Percentiles rank a stretch among this genome's conserved stretches.
These are phyloP conservation scores for Trichogramma evanescens DNA, from an alignment of 2,888 invertebrate genomes.

Conservation along the genomic window DNA sequence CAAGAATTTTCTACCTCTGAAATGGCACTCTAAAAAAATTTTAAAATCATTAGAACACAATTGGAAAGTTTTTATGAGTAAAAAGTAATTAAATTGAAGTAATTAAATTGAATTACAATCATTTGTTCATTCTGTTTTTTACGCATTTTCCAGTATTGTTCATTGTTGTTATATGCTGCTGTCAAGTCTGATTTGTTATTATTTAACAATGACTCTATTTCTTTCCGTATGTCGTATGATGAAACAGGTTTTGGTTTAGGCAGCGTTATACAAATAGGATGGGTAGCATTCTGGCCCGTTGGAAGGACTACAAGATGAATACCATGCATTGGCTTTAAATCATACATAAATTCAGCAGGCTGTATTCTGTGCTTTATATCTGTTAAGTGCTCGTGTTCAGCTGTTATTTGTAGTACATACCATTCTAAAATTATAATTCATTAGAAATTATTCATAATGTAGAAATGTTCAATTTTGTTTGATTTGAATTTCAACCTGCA, in stretches of 20 bases:
- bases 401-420: constrained; percentile 41
- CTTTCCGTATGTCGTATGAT: constrained; percentile 37
- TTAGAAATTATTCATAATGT: background rate
- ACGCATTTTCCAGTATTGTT: constrained; percentile 41
- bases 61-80: background rate
- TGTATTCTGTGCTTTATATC: constrained; percentile 15
- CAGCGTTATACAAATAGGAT: constrained; percentile 38
- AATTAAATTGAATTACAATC: constrained; percentile 34
- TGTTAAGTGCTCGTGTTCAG: constrained; percentile 28
- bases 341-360: constrained; percentile 16
- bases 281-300: constrained; percentile 30
- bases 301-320: constrained; percentile 39
- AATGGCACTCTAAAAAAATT: constrained; percentile 50
- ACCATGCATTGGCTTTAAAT: constrained; percentile 29
- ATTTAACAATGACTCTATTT: constrained; percentile 35
- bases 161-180: constrained; percentile 31
- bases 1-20: constrained; percentile 57
- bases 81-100: too few species aligned
- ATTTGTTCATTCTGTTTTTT: constrained; percentile 36
- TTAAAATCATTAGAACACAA: background rate
- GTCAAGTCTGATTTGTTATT: constrained; percentile 34
- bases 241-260: constrained; percentile 30
- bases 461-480: background rate
- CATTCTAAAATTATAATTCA: constrained; percentile 33
- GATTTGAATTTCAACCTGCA: constrained; percentile 27